phyloP scores from a whole-genome alignment of 2,888 invertebrate genomes.

The Leptopilina syphax region DNA sequence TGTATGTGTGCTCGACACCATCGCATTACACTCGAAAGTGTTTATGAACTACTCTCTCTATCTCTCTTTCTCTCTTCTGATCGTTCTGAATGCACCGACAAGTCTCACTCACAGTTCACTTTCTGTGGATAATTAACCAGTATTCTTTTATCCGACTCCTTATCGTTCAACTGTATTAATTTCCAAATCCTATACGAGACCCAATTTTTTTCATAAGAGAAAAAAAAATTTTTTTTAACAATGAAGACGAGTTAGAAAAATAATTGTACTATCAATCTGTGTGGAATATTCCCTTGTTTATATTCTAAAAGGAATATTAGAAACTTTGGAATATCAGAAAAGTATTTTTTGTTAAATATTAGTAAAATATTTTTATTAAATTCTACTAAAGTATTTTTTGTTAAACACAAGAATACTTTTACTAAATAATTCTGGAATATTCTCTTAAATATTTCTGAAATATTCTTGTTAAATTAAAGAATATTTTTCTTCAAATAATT shows the following conservation, averaged over 20 bases:
- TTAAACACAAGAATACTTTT: no score
- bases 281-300: no score
- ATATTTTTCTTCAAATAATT: no score
- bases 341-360: no score
- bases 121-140: conserved; percentile 72
- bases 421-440: no score
- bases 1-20: conserved; percentile 69
- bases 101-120: conserved; percentile 62
- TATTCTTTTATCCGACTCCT: conserved; percentile 58
- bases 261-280: no score
- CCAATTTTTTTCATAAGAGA: background rate
- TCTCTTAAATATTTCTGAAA: no score
- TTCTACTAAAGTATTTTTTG: no score
- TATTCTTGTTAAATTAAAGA: no score
- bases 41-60: conserved; percentile 66
- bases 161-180: conserved; percentile 52
- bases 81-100: conserved; percentile 62
- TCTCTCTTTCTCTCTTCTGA: conserved; percentile 61
- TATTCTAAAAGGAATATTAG: background rate
- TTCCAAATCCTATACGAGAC: background rate
- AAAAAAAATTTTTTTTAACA: background rate
- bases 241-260: no score
- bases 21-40: conserved; percentile 69
- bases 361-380: no score
- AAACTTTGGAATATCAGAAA: no score